Base-by-base conservation (phyloP, 2,888 invertebrate species). In the Metellina segmentata region DNA sequence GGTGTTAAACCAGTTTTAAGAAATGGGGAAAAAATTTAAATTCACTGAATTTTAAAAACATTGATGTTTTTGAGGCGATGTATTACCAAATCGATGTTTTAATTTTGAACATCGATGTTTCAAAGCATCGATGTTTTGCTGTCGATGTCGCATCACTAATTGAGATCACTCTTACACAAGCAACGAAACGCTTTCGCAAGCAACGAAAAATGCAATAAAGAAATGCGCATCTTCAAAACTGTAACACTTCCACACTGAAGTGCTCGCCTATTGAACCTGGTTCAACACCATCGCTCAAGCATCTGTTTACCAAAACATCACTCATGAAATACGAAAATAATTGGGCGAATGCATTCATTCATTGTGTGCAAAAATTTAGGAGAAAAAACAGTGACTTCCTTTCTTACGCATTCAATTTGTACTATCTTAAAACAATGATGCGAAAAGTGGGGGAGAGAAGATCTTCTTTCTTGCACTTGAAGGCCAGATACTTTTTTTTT, bases 341-440 rank as follows among this genome's bases (percentile, higher is more conserved):
- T 79, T 53, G 61, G 53, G 52, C 52, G 77, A 49, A n/a, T 16
- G n/a, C 51, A n/a, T 52, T 51, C 34, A 34, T 34, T 79, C 79
- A 79, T 79, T 79, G 79, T 69, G 61, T 79, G 79, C 79, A 61
- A 79, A 79, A 79, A 79, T 79, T 53, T 53, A 53, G 61, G 11
- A 61, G 61, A 11, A 61, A 61, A 61, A 61, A 61, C 13, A 61
- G 16, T 5, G 19, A 79, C 79, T 79, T 79, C 79, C 79, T 61
- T 34, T 7, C 34, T 34, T 34, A 9, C 79, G 9, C 51, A 9
- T 52, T 19, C 77, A 51, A 16, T 4, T 7, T 16, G 11, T 20
- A 9, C 34, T 20, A 16, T 61, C 20, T 13, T 34, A 34, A 79
- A 61, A 79, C 79, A 79, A 61, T 79, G 79, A 79, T 53, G 79